Conservation (phyloP, 2,888 invertebrate species). For the Pecten maximus region DNA sequence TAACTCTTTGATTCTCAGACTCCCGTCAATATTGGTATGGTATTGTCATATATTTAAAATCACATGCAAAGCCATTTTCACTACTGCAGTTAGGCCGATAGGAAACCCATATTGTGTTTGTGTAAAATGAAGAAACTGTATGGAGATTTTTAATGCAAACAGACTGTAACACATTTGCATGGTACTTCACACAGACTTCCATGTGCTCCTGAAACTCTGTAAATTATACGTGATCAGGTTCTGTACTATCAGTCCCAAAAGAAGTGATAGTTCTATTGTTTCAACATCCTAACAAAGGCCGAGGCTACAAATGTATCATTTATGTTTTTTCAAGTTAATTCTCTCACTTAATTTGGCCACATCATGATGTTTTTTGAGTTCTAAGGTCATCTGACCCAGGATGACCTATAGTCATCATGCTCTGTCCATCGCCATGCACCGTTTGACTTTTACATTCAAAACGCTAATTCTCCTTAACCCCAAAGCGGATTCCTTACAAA, state of each 20-base stretch:
- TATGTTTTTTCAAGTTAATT: too few species aligned
- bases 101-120: neutral
- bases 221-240: neutral
- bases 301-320: too few species aligned
- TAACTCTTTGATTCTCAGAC: conserved; percentile 8
- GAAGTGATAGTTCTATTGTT: too few species aligned
- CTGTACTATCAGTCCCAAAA: neutral
- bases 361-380: too few species aligned
- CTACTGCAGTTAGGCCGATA: neutral
- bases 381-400: too few species aligned
- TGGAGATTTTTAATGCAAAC: neutral
- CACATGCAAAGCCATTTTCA: neutral
- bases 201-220: neutral
- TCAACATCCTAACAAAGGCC: too few species aligned
- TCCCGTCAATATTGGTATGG: neutral
- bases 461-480: too few species aligned
- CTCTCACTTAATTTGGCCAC: too few species aligned
- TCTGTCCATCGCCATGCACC: too few species aligned
- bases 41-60: neutral
- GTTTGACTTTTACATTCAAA: too few species aligned
- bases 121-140: neutral
- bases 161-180: neutral
- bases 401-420: too few species aligned
- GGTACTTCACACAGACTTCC: neutral
- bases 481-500: too few species aligned